Conservation (phyloP, 1,140 invertebrate species). For the Diachasma alloeum region DNA sequence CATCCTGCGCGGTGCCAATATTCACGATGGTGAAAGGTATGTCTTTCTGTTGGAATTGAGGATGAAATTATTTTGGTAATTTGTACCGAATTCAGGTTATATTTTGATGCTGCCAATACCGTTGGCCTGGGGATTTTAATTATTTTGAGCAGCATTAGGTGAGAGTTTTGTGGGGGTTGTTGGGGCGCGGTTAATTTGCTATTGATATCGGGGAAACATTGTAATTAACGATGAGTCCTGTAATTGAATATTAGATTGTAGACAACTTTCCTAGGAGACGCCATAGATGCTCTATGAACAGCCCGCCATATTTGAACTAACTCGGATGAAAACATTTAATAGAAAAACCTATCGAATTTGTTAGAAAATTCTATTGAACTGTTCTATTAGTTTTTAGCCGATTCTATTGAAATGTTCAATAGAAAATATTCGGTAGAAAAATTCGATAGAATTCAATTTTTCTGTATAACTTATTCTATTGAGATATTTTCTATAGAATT, state of each 20-base stretch:
- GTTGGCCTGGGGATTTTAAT: background rate
- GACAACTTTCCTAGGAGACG: background rate
- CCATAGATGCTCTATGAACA: background rate
- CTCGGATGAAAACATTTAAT: too few relatives aligned
- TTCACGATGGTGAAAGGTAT: background rate
- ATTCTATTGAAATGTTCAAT: too few relatives aligned
- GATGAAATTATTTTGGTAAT: background rate
- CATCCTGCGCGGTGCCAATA: background rate
- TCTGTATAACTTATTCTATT: too few relatives aligned
- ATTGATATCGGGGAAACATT: background rate
- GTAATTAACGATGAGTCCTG: background rate
- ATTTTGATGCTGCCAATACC: background rate
- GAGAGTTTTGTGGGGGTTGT: background rate
- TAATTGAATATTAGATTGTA: conserved; percentile 6
- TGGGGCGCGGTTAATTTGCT: background rate
- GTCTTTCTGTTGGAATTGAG: background rate
- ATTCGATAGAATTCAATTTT: too few relatives aligned
- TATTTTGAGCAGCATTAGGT: background rate
- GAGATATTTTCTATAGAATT: too few relatives aligned
- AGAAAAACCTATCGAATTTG: too few relatives aligned
- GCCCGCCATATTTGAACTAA: background rate
- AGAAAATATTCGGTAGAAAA: too few relatives aligned
- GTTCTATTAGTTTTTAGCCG: too few relatives aligned
- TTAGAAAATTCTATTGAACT: too few relatives aligned
- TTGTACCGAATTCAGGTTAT: background rate